These are phyloP conservation scores for Lottia scabra DNA, from an alignment of 2,888 invertebrate species.

Conservation along the genomic window DNA sequence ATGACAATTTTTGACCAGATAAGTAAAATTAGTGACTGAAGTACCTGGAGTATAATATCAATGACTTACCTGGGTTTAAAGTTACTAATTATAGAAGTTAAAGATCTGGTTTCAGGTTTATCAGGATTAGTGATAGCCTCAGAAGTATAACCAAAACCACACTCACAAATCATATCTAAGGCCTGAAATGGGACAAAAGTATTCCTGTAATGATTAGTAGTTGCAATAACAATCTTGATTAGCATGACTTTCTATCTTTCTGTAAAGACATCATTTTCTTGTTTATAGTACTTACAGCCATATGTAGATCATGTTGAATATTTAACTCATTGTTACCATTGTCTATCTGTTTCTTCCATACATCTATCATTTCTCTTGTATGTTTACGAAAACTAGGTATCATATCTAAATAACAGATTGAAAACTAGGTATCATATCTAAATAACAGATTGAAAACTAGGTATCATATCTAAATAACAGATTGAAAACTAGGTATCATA, in stretches of 20 bases:
- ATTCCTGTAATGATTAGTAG: too few species aligned
- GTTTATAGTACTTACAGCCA: constrained; percentile 24
- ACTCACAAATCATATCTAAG: constrained; percentile 40
- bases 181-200: constrained; percentile 34
- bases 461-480: constrained; percentile 23
- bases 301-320: constrained; percentile 16
- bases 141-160: constrained; percentile 43
- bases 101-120: constrained; percentile 23
- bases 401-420: constrained; percentile 18
- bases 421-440: constrained; percentile 24
- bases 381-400: constrained; percentile 24
- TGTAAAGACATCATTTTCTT: too few species aligned
- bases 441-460: constrained; percentile 2
- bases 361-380: constrained; percentile 16
- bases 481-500: constrained; percentile 17
- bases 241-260: too few species aligned
- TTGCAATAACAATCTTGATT: too few species aligned
- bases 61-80: constrained; percentile 24
- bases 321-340: constrained; percentile 8
- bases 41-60: too few species aligned
- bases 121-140: constrained; percentile 33
- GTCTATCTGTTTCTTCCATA: constrained; percentile 24
- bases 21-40: too few species aligned
- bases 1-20: too few species aligned
- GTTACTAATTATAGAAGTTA: constrained; percentile 23